Evolutionary conservation across 2,113 vertebrate species (phyloP), one percentile per base, ranked within the genome.

Genomic region (Phaethon lepturus): DNA sequence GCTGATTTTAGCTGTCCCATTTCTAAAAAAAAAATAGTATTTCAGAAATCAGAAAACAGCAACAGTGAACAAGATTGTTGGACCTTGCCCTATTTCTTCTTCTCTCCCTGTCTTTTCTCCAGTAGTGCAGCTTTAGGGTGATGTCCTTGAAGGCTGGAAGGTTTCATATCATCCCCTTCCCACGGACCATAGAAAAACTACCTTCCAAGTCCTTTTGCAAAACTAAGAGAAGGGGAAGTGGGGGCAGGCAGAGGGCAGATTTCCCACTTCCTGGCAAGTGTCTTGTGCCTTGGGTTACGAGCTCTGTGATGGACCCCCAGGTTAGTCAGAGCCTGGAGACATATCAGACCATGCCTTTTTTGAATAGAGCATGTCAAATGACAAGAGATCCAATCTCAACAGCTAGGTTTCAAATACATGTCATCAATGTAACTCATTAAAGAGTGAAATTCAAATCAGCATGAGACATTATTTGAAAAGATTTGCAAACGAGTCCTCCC

Each of bases 401-500:
- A 17, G 31, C 18, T 64, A 12, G 17, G 1, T 67, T 82, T 63
- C 56, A 72, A 52, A 44, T 18, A 42, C 19, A 0, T 67, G 49
- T 6, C 78, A 5, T 79, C 85, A 92, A 28, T 81, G 79, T 95
- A 84, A 83, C 86, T 71, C 91, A 67, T 88, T 66, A 91, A 74
- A 77, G 18, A 87, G 68, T 23, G 75, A 86, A 58, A 91, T 20
- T 59, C 55, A 3, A 50, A 86, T 69, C 23, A 0, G 42, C 4
- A 0, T 67, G 91, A 92, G 59, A 15, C 42, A 11, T 17, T 35
- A 35, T 81, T 67, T 91, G 75, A 95, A 94, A 96, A 71, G 83
- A 78, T 84, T 84, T 91, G 89, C 73, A 33, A 89, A 89, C 44
- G 5, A 93, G 52, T 26, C 73, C 56, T 94, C 86, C 95, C 95